These are phyloP conservation scores for Protonibea diacanthus DNA, from an alignment of 2,797 vertebrate species.

Conservation along the genomic window DNA sequence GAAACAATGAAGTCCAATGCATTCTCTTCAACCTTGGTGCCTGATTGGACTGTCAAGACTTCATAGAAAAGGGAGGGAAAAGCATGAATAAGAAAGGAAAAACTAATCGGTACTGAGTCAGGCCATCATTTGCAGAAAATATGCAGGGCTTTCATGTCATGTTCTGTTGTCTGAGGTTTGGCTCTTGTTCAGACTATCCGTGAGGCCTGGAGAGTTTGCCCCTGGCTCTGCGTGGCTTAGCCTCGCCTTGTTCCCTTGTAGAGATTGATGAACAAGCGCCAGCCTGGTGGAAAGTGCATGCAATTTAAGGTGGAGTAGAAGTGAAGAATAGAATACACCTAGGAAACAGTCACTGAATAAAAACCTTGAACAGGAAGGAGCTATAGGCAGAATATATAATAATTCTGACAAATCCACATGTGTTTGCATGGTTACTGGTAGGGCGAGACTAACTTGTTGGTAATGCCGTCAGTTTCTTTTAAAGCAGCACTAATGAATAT, in stretches of 20 bases:
- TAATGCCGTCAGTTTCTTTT: conserved; percentile 14
- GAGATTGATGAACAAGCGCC: conserved; percentile 70
- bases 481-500: conserved; percentile 13
- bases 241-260: conserved; percentile 70
- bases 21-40: conserved; percentile 56
- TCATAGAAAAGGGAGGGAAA: conserved; percentile 48
- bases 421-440: conserved; percentile 24
- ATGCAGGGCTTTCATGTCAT: conserved; percentile 73
- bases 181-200: conserved; percentile 64
- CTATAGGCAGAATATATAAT: conserved; percentile 59
- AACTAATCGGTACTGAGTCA: conserved; percentile 77
- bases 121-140: conserved; percentile 74
- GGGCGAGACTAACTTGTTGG: conserved; percentile 16
- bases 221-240: conserved; percentile 58
- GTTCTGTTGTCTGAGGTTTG: conserved; percentile 77
- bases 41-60: conserved; percentile 81
- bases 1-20: conserved; percentile 74
- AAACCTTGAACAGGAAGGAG: conserved; percentile 53
- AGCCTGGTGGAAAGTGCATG: conserved; percentile 72
- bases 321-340: conserved; percentile 51
- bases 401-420: conserved; percentile 39
- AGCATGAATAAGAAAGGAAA: conserved; percentile 60
- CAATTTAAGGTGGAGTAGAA: conserved; percentile 64
- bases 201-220: conserved; percentile 68
- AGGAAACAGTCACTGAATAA: conserved; percentile 55